Conservation (phyloP, 2,797 vertebrate genomes). For the Phoebastria nigripes region DNA sequence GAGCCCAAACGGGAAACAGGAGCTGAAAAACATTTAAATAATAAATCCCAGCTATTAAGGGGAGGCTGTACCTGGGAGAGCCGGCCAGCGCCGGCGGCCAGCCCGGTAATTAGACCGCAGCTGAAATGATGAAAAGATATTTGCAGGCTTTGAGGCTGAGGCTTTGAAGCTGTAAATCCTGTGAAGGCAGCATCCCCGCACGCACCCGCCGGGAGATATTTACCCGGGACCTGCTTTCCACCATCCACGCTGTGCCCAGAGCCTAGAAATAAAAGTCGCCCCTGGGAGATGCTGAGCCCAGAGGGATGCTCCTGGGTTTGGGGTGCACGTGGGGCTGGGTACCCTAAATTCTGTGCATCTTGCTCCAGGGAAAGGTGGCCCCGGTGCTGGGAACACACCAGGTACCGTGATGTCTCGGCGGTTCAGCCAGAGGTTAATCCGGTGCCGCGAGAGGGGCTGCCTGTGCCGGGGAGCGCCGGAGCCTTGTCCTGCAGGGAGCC, state of each 20-base stretch:
- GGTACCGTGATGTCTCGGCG: accelerated
- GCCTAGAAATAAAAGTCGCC: neutral
- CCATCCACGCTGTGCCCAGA: neutral
- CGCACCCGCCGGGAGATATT: conserved; percentile 23
- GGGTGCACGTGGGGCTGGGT: neutral
- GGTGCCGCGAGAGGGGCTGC: accelerated
- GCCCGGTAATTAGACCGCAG: conserved; percentile 57
- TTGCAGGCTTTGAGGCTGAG: conserved; percentile 66
- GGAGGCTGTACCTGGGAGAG: conserved; percentile 54
- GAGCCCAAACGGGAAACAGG: neutral
- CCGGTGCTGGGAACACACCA: accelerated
- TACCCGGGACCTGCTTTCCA: conserved; percentile 15
- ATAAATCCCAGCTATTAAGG: conserved; percentile 48
- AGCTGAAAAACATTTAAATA: conserved; percentile 36
- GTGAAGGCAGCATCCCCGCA: conserved; percentile 35
- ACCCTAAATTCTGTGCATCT: neutral
- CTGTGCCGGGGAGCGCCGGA: accelerated
- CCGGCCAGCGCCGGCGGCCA: conserved; percentile 10
- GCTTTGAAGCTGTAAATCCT: conserved; percentile 67
- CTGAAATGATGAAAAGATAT: conserved; percentile 70
- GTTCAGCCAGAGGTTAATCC: neutral
- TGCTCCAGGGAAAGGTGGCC: neutral
- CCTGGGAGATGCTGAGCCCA: neutral
- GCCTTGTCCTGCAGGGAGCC: accelerated
- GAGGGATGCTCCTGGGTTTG: neutral